Evolutionary conservation across 1,140 invertebrate species (phyloP), one percentile per base, ranked within the genome.

Genomic region (Pogonomyrmex barbatus): DNA sequence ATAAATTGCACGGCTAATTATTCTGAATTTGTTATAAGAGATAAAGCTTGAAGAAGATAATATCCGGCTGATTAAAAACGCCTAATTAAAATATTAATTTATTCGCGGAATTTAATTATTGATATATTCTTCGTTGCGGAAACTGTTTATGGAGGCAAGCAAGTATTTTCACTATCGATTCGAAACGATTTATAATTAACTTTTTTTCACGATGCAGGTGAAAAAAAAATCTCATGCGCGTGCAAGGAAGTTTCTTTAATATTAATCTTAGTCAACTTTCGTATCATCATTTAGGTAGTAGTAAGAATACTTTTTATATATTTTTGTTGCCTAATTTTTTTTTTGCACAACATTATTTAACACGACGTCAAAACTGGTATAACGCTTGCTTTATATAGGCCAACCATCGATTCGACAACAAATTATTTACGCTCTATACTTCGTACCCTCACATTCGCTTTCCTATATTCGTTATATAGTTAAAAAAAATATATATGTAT

Each of bases 321-420:
- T 78, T 12, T 65, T 56, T 68, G 8, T 17, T 24, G 30, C 58
- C 17, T 50, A 50, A 56, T 58, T 82, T 70, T 45, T 70, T 56
- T 42, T n/a, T 58, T 30, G 10, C n/a, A 30, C 14, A 54, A 50
- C 47, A 39, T 71, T 71, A 70, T 71, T 70, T 56, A 71, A 24
- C 14, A 5, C 24, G 30, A 58, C 50, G 24, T 58, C 39, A 70
- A 81, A 81, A 81, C 12, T 70, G 63, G n/a, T n/a, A 10, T 54
- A 33, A 78, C 60, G 77, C 24, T 39, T 39, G 30, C 65, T 82
- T 45, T 82, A 73, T 82, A 36, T 82, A 82, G 58, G 67, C 54
- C 77, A 67, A 5, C n/a, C 63, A 82, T 82, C 67, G 52, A 73
- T 73, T 82, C 54, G 42, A 73, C 39, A 70, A 58, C 67, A 71